Evolutionary conservation across 2,113 vertebrate genomes (phyloP).

Genomic region (Thymallus thymallus): DNA sequence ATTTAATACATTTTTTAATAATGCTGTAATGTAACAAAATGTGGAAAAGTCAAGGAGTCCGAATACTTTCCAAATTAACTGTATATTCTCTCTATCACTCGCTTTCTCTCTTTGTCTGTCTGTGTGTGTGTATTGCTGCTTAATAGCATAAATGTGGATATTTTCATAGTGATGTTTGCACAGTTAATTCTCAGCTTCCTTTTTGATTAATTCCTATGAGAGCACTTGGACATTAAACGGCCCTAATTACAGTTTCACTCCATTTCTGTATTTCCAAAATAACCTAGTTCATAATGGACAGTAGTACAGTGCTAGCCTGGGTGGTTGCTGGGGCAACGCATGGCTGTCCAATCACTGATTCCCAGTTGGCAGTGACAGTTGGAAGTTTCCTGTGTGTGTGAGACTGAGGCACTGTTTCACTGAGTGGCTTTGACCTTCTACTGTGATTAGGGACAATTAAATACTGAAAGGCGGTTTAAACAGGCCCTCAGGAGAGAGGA

Average conservation of each 20-base stretch:
- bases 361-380: slow-evolving; percentile 28
- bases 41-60: too few species aligned
- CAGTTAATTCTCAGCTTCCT: slow-evolving; percentile 3
- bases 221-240: neutral
- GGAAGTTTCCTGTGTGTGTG: slow-evolving; percentile 2
- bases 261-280: slow-evolving; percentile 1
- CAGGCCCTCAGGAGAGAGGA: slow-evolving; percentile 9
- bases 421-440: slow-evolving; percentile 65
- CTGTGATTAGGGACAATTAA: slow-evolving; percentile 68
- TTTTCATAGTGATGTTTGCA: slow-evolving; percentile 10
- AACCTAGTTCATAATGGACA: slow-evolving; percentile 31
- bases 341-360: slow-evolving; percentile 15
- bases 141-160: slow-evolving; percentile 6
- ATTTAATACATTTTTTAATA: too few species aligned
- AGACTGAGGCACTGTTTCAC: slow-evolving; percentile 40
- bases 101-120: slow-evolving; percentile 41
- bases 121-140: neutral
- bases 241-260: slow-evolving; percentile 23
- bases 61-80: too few species aligned
- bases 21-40: too few species aligned
- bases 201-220: neutral
- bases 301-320: neutral
- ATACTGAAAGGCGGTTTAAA: slow-evolving; percentile 41
- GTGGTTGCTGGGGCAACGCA: slow-evolving; percentile 9
- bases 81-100: slow-evolving; percentile 45